A percentile compares a stretch with the other conserved stretches of the same genome.
Conservation (phyloP, 23 tunicate genomes). For the Ascidia mentula region DNA sequence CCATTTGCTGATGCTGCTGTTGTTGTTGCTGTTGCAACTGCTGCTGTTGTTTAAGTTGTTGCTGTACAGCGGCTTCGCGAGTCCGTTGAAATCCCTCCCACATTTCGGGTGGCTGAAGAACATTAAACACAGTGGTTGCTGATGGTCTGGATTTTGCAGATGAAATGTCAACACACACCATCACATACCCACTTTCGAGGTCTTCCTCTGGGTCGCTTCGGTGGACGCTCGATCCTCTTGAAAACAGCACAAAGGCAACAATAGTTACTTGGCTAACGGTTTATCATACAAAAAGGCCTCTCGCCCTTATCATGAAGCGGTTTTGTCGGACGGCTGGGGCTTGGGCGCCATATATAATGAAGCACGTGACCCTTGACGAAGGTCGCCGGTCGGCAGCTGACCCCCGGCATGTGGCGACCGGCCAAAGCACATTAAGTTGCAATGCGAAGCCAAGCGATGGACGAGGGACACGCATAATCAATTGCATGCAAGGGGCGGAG, state of each 20-base stretch:
- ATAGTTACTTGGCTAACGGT: neutral
- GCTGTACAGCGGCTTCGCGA: constrained; percentile 51
- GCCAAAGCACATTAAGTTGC: neutral
- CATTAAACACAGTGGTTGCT: neutral
- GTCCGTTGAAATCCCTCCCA: constrained; percentile 96
- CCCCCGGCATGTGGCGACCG: neutral
- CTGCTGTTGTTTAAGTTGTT: constrained; percentile 49
- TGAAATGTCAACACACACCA: neutral
- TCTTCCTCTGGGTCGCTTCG: constrained; percentile 92
- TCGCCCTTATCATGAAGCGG: no score
- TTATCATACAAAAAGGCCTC: no score
- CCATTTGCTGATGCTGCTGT: constrained; percentile 20
- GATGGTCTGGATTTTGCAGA: neutral
- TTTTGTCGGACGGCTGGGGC: no score
- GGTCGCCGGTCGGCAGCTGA: neutral
- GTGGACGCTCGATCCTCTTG: constrained; percentile 77
- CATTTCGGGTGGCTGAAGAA: constrained; percentile 92
- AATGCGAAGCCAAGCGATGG: neutral
- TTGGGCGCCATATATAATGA: no score
- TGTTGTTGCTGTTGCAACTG: constrained; percentile 59
- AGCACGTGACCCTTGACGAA: neutral
- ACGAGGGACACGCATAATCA: neutral
- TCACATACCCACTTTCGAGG: constrained; percentile 95
- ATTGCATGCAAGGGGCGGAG: neutral
- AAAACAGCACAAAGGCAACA: constrained; percentile 8